Base-by-base conservation (phyloP, 2,113 vertebrate genomes). In the Willisornis vidua region DNA sequence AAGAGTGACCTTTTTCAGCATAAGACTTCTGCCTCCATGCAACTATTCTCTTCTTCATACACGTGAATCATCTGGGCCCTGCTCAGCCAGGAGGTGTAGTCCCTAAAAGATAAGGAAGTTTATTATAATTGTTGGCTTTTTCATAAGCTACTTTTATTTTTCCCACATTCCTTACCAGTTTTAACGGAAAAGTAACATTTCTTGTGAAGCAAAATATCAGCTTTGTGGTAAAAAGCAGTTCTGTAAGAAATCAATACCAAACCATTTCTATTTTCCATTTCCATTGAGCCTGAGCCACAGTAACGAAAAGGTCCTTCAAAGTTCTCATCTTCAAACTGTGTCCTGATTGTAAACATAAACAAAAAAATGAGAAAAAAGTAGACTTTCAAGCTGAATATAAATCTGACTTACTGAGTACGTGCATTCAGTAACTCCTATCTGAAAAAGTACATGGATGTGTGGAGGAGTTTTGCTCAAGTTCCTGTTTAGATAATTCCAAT, bases 1-100 rank as follows among this genome's bases (percentile, higher is more conserved):
- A 93, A 93, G 46, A 91, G 76, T 79, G 94, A 87, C 80, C 83
- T 71, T 87, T 52, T 58, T 75, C 46, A 43, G 87, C 39, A 33
- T 58, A 57, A 75, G 66, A 4, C 46, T 88, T 87, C 79, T 94
- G 76, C 57, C 45, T 85, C 90, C 28, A 9, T 20, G 14, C 41
- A 61, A 45, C 68, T 72, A 20, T 84, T 72, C 79, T 74, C 18
- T 59, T 72, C 52, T 87, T 82, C 51, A 63, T 66, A 23, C 33
- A 4, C 24, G 45, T 89, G 79, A 87, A 76, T 78, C 88, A 78
- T 82, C 35, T 46, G 75, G 63, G 35, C 39, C 54, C 3, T n/a
- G 79, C 68, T 89, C 81, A 80, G n/a, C 68, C 3, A 3, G 70
- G 68, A 85, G 41, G 65, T 88, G 31, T 83, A 52, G 57, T 71